Evolutionary conservation across 1,140 invertebrate species (phyloP).

Genomic region (Drosophila leontia): DNA sequence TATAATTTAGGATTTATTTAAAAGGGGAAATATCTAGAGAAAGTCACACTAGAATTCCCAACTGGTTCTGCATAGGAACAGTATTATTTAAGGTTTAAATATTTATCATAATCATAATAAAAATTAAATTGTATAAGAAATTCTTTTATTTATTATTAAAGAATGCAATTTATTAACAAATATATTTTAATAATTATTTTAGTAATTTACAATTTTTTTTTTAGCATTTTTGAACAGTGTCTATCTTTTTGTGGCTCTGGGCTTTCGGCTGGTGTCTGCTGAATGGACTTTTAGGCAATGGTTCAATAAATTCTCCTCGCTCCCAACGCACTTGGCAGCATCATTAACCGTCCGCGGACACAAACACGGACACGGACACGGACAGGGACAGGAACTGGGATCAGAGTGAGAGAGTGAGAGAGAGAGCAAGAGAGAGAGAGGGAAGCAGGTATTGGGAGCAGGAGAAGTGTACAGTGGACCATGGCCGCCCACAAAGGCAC

Average conservation of each 20-base stretch:
- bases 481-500: conserved; percentile 78
- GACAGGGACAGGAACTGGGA: conserved; percentile 2
- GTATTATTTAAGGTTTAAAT: too few relatives aligned
- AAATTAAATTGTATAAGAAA: too few relatives aligned
- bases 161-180: not conserved
- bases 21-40: too few relatives aligned
- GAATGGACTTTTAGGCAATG: conserved; percentile 78
- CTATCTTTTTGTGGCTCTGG: conserved; percentile 7
- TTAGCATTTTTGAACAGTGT: conserved; percentile 1
- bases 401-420: not conserved
- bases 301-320: conserved; percentile 82
- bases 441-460: conserved; percentile 13
- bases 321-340: conserved; percentile 67
- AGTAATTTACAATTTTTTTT: too few relatives aligned
- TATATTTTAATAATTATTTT: not conserved
- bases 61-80: too few relatives aligned
- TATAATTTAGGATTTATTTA: too few relatives aligned
- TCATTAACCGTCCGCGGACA: conserved; percentile 69
- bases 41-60: too few relatives aligned
- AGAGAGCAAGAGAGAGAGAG: not conserved
- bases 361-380: conserved; percentile 38
- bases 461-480: conserved; percentile 10
- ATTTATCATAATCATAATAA: too few relatives aligned
- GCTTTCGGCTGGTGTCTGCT: conserved; percentile 50
- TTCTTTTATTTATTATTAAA: too few relatives aligned